Evolutionary conservation across 2,113 vertebrate species (phyloP).

Genomic region (Tringa solitaria): DNA sequence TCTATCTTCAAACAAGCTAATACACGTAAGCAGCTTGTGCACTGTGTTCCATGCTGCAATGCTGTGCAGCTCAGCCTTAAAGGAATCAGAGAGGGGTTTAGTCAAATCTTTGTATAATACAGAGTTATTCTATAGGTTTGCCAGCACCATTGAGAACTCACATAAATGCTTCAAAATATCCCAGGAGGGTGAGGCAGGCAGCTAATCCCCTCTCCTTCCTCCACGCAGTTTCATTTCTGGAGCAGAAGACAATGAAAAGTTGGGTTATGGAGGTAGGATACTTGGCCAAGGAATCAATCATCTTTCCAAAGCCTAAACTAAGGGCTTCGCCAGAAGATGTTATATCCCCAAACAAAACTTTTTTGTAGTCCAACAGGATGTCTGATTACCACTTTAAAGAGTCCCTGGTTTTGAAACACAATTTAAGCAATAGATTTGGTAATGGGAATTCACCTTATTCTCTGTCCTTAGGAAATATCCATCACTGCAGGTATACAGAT

Average conservation of each 20-base stretch:
- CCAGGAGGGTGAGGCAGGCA: not conserved
- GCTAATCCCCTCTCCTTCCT: not conserved
- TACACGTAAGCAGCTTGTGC: not conserved
- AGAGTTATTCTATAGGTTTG: not conserved
- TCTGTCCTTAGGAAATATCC: not conserved
- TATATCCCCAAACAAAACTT: not conserved
- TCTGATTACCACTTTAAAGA: not conserved
- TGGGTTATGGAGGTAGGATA: not conserved
- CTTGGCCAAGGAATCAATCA: not conserved
- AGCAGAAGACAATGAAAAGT: not conserved
- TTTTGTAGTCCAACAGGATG: not conserved
- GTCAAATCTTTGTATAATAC: not conserved
- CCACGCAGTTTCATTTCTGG: not conserved
- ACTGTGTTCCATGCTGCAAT: not conserved
- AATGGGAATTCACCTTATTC: not conserved
- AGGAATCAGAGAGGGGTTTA: not conserved
- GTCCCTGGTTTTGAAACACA: not conserved
- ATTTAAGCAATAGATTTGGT: not conserved
- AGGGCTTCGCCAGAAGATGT: not conserved
- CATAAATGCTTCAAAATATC: not conserved
- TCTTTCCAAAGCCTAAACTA: not conserved
- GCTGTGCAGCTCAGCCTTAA: not conserved
- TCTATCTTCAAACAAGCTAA: not conserved
- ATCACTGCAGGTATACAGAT: not conserved
- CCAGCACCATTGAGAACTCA: not conserved